Evolutionary conservation across 1,140 invertebrate species (phyloP).

Genomic region (Leptinotarsa undecemlineata): DNA sequence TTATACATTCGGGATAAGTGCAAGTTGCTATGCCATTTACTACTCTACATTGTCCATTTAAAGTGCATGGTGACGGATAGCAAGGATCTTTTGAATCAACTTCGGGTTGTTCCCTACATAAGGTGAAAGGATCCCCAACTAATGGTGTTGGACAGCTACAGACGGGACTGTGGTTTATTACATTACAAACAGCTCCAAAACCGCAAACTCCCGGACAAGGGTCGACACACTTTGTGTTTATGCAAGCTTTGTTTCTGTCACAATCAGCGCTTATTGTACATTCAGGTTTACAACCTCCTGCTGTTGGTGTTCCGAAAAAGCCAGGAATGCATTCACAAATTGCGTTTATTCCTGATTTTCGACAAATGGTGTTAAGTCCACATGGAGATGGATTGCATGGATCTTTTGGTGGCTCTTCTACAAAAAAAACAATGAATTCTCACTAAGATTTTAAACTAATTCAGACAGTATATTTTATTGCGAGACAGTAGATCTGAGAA

Average conservation of each 20-base stretch:
- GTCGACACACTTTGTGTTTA: constrained; percentile 73
- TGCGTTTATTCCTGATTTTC: constrained; percentile 61
- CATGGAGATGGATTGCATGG: constrained; percentile 76
- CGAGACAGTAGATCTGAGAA: too few relatives aligned
- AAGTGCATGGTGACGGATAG: constrained; percentile 77
- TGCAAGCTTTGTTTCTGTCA: constrained; percentile 71
- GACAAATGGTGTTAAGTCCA: constrained; percentile 73
- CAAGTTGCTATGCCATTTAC: constrained; percentile 71
- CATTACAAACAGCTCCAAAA: constrained; percentile 67
- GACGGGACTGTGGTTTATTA: constrained; percentile 79
- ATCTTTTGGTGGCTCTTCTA: constrained; percentile 53
- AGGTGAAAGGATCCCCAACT: constrained; percentile 76
- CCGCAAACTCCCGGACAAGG: constrained; percentile 76
- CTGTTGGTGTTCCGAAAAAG: constrained; percentile 62
- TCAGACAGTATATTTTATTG: too few relatives aligned
- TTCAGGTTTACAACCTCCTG: constrained; percentile 70
- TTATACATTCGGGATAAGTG: constrained; percentile 82
- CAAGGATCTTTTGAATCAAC: constrained; percentile 68
- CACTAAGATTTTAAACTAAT: too few relatives aligned
- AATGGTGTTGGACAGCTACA: constrained; percentile 73
- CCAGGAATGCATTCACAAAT: constrained; percentile 76
- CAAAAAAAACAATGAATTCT: constrained; percentile 28
- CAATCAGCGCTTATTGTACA: constrained; percentile 78
- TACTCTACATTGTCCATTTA: constrained; percentile 78
- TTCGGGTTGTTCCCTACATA: constrained; percentile 62